phyloP scores from a whole-genome alignment of 1,140 invertebrate genomes.

The Leptestheria dahalacensis region DNA sequence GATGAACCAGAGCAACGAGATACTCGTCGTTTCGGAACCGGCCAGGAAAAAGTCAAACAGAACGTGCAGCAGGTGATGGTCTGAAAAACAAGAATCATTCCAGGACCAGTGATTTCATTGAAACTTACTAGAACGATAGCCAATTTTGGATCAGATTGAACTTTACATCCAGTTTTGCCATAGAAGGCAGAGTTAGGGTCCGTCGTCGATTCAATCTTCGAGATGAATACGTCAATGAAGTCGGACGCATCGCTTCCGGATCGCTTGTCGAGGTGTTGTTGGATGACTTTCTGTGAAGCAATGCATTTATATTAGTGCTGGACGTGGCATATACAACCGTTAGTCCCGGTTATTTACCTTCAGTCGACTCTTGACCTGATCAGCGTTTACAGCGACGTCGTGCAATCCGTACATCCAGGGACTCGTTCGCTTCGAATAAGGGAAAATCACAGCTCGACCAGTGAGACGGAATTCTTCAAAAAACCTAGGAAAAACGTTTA shows the following conservation, averaged over 20 bases:
- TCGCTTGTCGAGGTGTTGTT: background rate
- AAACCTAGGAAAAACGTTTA: background rate
- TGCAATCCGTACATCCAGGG: too few species aligned
- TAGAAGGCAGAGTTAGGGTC: background rate
- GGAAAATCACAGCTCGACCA: too few species aligned
- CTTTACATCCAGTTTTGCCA: background rate
- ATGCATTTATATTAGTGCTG: background rate
- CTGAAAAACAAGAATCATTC: slow-evolving; percentile 12
- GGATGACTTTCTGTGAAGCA: background rate
- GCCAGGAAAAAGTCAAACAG: slow-evolving; percentile 58
- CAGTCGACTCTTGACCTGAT: background rate
- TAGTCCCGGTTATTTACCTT: background rate
- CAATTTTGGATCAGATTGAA: background rate
- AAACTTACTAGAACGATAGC: background rate
- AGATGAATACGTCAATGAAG: background rate
- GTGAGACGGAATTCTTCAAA: background rate
- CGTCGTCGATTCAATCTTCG: background rate
- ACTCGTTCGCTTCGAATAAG: too few species aligned
- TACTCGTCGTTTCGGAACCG: slow-evolving; percentile 64
- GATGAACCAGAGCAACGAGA: slow-evolving; percentile 58
- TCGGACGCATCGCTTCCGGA: background rate
- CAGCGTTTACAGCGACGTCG: too few species aligned
- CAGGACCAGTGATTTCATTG: too few species aligned
- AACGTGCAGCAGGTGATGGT: slow-evolving; percentile 34
- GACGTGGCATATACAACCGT: background rate